Evolutionary conservation across 1,140 invertebrate genomes (phyloP), one percentile per base, ranked within the genome.

Genomic region (Drosophila albomicans): DNA sequence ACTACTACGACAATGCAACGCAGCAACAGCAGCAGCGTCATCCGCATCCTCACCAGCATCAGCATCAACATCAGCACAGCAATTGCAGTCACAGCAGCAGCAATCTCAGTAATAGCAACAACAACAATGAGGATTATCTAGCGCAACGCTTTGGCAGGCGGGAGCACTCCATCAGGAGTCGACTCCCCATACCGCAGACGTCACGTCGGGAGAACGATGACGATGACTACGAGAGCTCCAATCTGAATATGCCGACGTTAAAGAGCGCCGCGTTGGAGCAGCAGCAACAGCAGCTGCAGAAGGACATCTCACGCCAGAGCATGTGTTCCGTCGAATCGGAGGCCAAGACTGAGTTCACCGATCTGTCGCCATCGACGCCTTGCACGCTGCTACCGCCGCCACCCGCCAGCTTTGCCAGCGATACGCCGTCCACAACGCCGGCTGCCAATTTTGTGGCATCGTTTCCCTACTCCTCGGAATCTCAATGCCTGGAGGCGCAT

Each of bases 141-240:
- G 91, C 93, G 0, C 93, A 94, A 56, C 93, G 94, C 8, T 88
- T 94, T 63, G 93, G 93, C 2, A 93, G 94, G 35, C 88, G 94
- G 6, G 94, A 95, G 43, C 89, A 94, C 63, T 95, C 94, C 0
- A 94, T 94, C 48, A 85, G 94, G 30, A 94, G 94, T 61, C 92
- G 94, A 46, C 82, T 95, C 59, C 94, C 94, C 41, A 94, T 95
- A 66, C 94, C 94, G 1, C 91, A 94, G 58, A 93, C 94, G 57
- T 93, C 94, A 3, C 65, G 92, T 5, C 61, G 84, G 1, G 82
- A 80, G 38, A 91, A 91, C n/a, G 87, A 38, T 8, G 35, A 91
- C n/a, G 87, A 92, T 58, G 87, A 92, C 61, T 87, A 92, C 32
- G 87, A 90, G 54, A 85, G 73, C 70, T 89, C 86, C 43, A 89